These are phyloP conservation scores for Tokudaia muenninki DNA, from an alignment of 2,797 vertebrate genomes.

Conservation along the genomic window DNA sequence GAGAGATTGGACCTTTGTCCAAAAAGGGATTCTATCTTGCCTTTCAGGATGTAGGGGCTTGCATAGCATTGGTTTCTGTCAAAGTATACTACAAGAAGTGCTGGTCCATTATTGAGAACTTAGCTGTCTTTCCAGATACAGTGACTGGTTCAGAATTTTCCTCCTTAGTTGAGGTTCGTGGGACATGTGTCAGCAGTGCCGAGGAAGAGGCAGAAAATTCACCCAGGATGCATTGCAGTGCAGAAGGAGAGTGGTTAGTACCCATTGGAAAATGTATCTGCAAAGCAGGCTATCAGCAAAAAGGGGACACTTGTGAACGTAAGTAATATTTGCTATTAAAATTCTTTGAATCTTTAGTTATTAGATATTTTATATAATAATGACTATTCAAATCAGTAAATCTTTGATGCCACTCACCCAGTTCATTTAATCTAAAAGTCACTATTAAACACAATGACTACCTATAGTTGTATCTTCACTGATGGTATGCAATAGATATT, in stretches of 20 bases:
- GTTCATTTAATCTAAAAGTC: slow-evolving; percentile 50
- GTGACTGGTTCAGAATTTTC: slow-evolving; percentile 99
- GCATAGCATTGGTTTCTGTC: slow-evolving; percentile 98
- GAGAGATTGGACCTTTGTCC: slow-evolving; percentile 97
- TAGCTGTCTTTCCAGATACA: slow-evolving; percentile 99
- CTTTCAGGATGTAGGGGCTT: slow-evolving; percentile 99
- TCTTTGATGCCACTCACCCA: background rate
- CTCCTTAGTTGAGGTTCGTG: slow-evolving; percentile 98
- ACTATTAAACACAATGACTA: background rate
- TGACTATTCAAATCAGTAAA: slow-evolving; percentile 34
- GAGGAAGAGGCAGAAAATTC: slow-evolving; percentile 99
- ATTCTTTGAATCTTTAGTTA: background rate
- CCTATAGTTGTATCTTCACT: background rate
- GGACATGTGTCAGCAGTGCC: slow-evolving; percentile 95
- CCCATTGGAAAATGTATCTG: slow-evolving; percentile 99
- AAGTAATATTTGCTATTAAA: slow-evolving; percentile 88
- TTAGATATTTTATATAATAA: slow-evolving; percentile 48
- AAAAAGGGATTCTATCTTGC: slow-evolving; percentile 99
- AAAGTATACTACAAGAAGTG: slow-evolving; percentile 99
- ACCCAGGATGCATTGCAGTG: slow-evolving; percentile 99
- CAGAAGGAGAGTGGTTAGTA: slow-evolving; percentile 99
- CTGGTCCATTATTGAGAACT: slow-evolving; percentile 99
- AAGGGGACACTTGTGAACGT: slow-evolving; percentile 99
- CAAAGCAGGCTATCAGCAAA: slow-evolving; percentile 98
- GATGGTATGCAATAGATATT: background rate